Percentiles rank a stretch among this genome's conserved stretches.
Conservation (phyloP, 2,113 vertebrate species). For the Donacobius atricapilla region DNA sequence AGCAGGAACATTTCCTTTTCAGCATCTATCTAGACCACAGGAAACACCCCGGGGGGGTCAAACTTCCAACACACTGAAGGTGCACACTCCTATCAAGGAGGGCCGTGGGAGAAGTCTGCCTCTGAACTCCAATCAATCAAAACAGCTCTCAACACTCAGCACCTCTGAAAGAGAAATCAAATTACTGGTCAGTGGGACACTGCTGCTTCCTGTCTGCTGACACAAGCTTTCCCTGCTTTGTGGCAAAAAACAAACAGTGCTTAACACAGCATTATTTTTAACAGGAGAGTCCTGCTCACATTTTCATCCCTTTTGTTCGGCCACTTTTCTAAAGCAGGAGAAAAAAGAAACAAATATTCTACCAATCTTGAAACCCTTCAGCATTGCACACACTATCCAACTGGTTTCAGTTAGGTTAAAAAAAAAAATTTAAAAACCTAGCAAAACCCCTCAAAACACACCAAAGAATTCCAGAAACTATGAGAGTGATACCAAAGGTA, state of each 20-base stretch:
- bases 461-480: not conserved
- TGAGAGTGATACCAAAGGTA: not conserved
- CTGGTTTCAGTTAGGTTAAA: not conserved
- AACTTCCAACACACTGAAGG: not conserved
- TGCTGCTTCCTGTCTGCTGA: not conserved
- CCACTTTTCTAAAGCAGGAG: not conserved
- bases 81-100: no score
- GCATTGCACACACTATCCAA: not conserved
- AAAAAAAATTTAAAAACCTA: rapidly evolving
- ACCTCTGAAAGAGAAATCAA: not conserved
- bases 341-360: not conserved
- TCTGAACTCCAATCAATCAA: not conserved
- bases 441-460: not conserved
- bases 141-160: not conserved
- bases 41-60: rapidly evolving
- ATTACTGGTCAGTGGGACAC: not conserved
- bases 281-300: not conserved
- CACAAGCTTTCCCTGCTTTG: not conserved
- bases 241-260: rapidly evolving
- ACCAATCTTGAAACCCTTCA: not conserved
- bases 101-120: rapidly evolving
- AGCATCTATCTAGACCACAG: not conserved
- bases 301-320: rapidly evolving
- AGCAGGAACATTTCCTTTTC: no score
- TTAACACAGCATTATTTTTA: not conserved